Evolutionary conservation across 2,888 invertebrate genomes (phyloP), one percentile per base, ranked within the genome.

Genomic region (Lysandra coridon): DNA sequence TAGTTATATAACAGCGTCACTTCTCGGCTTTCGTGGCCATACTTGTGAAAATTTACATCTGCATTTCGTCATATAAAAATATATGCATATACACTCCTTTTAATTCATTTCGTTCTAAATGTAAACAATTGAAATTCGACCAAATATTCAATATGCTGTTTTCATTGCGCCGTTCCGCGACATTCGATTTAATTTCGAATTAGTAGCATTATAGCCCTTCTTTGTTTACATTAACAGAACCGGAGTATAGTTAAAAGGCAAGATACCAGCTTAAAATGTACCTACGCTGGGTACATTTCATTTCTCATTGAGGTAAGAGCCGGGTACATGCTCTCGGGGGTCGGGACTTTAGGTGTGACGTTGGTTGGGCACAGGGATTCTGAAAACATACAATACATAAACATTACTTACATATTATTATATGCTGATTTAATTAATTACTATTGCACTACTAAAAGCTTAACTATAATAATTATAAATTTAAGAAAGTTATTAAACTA

Each of bases 311-410:
- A 78, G 75, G 74, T 60, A 76, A 79, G 57, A 57, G 57, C 57
- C 73, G 75, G 75, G 69, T 62, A 69, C 79, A 81, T 84, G 86
- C 86, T 87, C 81, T 86, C 85, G 82, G 83, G 86, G 86, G 86
- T 87, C 84, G 81, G 78, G 83, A 64, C 84, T 87, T 87, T 92
- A 93, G 81, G 92, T 89, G 81, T 93, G 93, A 80, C 92, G 89
- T 84, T 92, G 94, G 87, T 87, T 93, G 80, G 93, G 93, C 79
- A 93, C 92, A 10, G 92, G 91, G 80, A 92, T 91, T 80, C 93
- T 93, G 89, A 0, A 86, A 84, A 76, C 10, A 74, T 69, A 74
- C 40, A 80, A 60, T 4, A 74, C 10, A 76, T 79, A 23, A 4
- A 76, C 14, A 49, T 10, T 49, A n/a, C 33, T 53, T 78, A 14